Evolutionary conservation across 2,888 invertebrate species (phyloP), one percentile per base, ranked within the genome.

Genomic region (Drosophila tripunctata): DNA sequence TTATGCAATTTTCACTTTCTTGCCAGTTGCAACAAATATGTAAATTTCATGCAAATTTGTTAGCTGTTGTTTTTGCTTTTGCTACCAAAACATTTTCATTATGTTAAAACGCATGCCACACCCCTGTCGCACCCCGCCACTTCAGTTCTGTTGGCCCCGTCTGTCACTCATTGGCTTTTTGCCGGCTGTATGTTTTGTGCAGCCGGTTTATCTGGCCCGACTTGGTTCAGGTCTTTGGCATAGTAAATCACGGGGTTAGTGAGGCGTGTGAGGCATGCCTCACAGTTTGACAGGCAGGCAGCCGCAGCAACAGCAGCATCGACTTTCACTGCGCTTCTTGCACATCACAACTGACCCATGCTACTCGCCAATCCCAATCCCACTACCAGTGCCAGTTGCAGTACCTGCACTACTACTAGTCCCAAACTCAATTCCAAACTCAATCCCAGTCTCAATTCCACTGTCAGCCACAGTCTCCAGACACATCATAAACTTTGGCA

Each of bases 1-100:
- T 85, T 87, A 82, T 85, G 85, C 87, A 85, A 87, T 85, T 85
- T 87, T 87, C 87, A 87, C 87, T 85, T 83, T 87, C 79, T 64
- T 65, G 60, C 67, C 67, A 66, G 43, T 60, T 60, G 60, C 50
- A 58, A 43, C 35, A 43, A 30, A 35, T 57, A 67, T 61, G 64
- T 43, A 73, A 73, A 73, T 73, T 69, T 64, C 65, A 74, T 87
- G 81, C 61, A 73, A 82, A 85, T 82, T 55, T 50, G 19, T 67
- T 61, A 22, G 4, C 41, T 55, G 33, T 40, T 36, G 38, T 67
- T 48, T 27, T 48, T 36, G 35, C 40, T 43, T 10, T 19, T 48
- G 38, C 56, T 63, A 63, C 51, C 74, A 68, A n/a, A 82, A 82
- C 74, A 71, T 74, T 83, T 81, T 73, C 76, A 86, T 83, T 81